These are phyloP conservation scores for Eristalis intricaria DNA, from an alignment of 2,888 invertebrate genomes.

Conservation along the genomic window DNA sequence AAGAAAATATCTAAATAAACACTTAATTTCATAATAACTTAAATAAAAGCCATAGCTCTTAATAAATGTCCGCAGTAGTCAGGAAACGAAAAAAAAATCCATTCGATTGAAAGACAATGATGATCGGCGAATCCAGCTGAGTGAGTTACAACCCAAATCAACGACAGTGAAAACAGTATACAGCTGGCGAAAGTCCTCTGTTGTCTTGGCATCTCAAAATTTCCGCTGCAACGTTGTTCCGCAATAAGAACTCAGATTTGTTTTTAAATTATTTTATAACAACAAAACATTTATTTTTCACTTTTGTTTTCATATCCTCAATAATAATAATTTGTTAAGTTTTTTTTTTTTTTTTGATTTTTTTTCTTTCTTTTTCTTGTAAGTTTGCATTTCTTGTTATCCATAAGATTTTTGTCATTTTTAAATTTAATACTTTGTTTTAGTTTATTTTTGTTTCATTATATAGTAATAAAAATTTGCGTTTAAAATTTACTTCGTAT, in stretches of 20 bases:
- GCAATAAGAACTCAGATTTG: conserved; percentile 66
- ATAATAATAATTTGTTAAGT: conserved; percentile 67
- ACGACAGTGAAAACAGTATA: neutral
- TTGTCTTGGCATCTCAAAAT: conserved; percentile 9
- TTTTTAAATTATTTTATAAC: conserved; percentile 74
- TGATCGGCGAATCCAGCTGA: neutral
- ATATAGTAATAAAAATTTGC: conserved; percentile 71
- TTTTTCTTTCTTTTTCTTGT: conserved; percentile 52
- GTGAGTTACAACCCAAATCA: neutral
- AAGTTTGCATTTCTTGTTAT: conserved; percentile 59
- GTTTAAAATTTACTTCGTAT: conserved; percentile 69
- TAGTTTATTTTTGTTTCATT: conserved; percentile 28
- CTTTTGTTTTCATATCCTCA: conserved; percentile 67
- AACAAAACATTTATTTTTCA: conserved; percentile 76
- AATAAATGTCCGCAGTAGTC: too few relatives aligned
- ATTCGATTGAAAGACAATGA: conserved; percentile 27
- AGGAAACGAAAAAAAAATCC: neutral
- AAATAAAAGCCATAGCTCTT: neutral
- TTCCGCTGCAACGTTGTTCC: neutral
- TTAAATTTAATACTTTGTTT: conserved; percentile 73
- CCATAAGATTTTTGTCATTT: conserved; percentile 70
- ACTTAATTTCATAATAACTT: neutral
- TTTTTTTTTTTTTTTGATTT: conserved; percentile 45
- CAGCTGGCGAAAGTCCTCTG: neutral
- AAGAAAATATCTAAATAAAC: neutral